A percentile compares a stretch with the other conserved stretches of the same genome.
These are phyloP conservation scores for Strix uralensis DNA, from an alignment of 2,113 vertebrate species.

Conservation along the genomic window DNA sequence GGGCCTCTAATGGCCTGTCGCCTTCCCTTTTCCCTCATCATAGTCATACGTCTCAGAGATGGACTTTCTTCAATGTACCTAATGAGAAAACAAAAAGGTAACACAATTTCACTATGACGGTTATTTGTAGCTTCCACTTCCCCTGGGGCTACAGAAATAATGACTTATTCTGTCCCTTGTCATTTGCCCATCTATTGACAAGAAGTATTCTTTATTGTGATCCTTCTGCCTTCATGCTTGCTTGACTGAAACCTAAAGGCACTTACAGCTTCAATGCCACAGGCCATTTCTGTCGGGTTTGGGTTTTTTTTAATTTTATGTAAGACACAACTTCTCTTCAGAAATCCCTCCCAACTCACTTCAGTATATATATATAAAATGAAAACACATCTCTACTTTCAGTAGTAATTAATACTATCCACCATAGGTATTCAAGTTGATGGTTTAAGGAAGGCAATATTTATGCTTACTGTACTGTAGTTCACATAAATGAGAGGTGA, in stretches of 20 bases:
- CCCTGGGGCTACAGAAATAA: background rate
- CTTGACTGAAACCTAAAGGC: background rate
- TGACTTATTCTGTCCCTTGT: background rate
- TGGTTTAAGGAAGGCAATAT: background rate
- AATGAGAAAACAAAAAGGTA: background rate
- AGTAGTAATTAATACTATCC: background rate
- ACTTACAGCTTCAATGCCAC: background rate
- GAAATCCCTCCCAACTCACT: background rate
- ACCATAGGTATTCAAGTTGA: background rate
- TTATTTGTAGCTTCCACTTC: background rate
- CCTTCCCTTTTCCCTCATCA: slow-evolving; percentile 84
- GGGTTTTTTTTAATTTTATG: background rate
- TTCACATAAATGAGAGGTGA: background rate
- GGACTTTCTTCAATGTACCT: slow-evolving; percentile 78
- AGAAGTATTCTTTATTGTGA: background rate
- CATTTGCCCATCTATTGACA: background rate
- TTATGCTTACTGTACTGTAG: background rate
- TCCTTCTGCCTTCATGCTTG: background rate
- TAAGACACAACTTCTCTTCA: background rate
- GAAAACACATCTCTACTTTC: background rate
- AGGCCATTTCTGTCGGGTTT: background rate
- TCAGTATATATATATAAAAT: background rate
- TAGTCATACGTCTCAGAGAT: slow-evolving; percentile 73
- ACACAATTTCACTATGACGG: background rate
- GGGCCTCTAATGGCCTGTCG: slow-evolving; percentile 84